A percentile compares a stretch with the other conserved stretches of the same genome.
Evolutionary conservation across 2,113 vertebrate genomes (phyloP).

Genomic region (Physeter macrocephalus): DNA sequence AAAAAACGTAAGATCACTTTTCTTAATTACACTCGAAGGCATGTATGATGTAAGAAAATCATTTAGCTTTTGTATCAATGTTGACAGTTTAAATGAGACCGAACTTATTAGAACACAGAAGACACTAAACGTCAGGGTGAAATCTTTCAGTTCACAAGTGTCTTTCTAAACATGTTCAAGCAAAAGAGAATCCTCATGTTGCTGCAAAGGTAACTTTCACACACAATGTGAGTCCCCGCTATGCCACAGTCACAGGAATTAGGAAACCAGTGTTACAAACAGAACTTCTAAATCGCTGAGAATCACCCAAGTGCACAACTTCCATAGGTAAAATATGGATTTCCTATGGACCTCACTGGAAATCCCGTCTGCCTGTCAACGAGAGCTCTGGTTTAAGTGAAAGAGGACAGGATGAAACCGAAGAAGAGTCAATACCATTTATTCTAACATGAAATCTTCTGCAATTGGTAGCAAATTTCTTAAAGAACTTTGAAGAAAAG

Average conservation of each 20-base stretch:
- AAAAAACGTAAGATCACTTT: slow-evolving; percentile 17
- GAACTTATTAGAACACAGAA: neutral
- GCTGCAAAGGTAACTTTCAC: neutral
- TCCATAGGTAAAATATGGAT: neutral
- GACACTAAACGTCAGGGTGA: neutral
- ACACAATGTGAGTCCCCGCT: neutral
- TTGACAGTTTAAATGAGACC: neutral
- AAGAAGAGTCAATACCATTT: neutral
- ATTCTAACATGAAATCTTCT: neutral
- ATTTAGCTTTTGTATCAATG: neutral
- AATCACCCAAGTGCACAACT: neutral
- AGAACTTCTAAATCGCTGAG: neutral
- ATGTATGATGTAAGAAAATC: neutral
- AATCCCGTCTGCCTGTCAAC: neutral
- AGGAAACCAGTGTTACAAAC: neutral
- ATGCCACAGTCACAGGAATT: neutral
- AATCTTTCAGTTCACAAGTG: neutral
- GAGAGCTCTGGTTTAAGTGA: neutral
- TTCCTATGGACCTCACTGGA: neutral
- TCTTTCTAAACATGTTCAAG: neutral
- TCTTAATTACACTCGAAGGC: neutral
- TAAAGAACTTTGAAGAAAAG: slow-evolving; percentile 19
- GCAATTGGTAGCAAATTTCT: neutral
- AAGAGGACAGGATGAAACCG: neutral
- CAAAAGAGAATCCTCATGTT: neutral